These are phyloP conservation scores for Empidonax alnorum DNA, from an alignment of 2,113 vertebrate genomes.

Conservation along the genomic window DNA sequence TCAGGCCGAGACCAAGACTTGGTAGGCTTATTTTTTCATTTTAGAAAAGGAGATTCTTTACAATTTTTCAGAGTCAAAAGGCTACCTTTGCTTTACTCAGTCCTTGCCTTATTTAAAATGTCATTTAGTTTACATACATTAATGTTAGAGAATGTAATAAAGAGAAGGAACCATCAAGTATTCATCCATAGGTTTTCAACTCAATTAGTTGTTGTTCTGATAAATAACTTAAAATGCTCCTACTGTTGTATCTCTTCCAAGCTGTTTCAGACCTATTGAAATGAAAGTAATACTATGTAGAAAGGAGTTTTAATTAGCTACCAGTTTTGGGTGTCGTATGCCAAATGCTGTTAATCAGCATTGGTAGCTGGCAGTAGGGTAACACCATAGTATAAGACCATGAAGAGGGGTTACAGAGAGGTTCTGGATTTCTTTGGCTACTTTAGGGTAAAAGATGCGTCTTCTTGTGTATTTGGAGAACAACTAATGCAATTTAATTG, in stretches of 20 bases:
- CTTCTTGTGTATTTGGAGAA: background rate
- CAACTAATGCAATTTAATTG: background rate
- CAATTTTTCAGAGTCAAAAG: background rate
- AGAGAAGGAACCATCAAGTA: background rate
- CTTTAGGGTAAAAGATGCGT: background rate
- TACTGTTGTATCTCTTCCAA: background rate
- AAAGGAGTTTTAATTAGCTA: background rate
- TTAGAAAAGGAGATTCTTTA: background rate
- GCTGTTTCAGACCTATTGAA: too few species aligned
- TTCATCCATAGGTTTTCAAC: background rate
- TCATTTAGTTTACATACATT: background rate
- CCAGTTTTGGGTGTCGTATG: background rate
- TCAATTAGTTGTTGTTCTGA: background rate
- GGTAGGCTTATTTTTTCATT: conserved; percentile 77
- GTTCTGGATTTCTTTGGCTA: background rate
- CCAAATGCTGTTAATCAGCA: background rate
- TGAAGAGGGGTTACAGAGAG: background rate
- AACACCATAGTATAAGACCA: background rate
- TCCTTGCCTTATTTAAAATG: background rate
- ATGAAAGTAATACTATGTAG: background rate
- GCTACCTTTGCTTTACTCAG: background rate
- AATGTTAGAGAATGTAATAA: background rate
- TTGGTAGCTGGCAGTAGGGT: background rate
- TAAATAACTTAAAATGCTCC: background rate
- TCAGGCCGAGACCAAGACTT: conserved; percentile 90